Conservation (phyloP, 2,113 vertebrate species). For the Oncorhynchus gorbuscha region DNA sequence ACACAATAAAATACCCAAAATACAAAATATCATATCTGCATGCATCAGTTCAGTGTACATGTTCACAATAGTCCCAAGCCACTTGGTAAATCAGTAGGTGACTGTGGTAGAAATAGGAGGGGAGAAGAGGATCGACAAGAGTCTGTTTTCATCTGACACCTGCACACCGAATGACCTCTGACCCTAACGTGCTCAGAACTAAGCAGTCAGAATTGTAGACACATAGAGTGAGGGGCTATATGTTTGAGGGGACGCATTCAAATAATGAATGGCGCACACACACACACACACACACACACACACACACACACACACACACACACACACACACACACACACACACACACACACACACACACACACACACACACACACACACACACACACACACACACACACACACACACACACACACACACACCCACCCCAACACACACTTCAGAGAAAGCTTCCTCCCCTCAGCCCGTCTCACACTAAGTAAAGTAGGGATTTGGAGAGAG, state of each 20-base stretch:
- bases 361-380: not conserved
- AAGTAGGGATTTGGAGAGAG: slow-evolving; percentile 2
- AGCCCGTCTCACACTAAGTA: not conserved
- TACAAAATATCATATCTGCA: too few species aligned
- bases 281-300: not conserved
- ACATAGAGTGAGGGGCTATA: not conserved
- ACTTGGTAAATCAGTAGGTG: not conserved
- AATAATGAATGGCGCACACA: not conserved
- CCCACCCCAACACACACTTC: not conserved
- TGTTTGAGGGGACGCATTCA: not conserved
- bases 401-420: not conserved
- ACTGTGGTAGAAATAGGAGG: not conserved
- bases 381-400: too few species aligned
- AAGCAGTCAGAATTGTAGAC: not conserved
- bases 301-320: slow-evolving; percentile 3
- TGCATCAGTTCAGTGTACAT: too few species aligned
- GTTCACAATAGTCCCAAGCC: not conserved
- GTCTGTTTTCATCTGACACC: not conserved
- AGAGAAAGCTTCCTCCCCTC: not conserved
- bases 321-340: not conserved
- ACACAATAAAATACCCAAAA: too few species aligned
- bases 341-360: not conserved
- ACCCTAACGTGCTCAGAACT: not conserved
- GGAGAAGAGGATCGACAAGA: not conserved
- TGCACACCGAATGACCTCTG: not conserved